phyloP scores from a whole-genome alignment of 2,113 vertebrate species.

The Macaca mulatta region DNA sequence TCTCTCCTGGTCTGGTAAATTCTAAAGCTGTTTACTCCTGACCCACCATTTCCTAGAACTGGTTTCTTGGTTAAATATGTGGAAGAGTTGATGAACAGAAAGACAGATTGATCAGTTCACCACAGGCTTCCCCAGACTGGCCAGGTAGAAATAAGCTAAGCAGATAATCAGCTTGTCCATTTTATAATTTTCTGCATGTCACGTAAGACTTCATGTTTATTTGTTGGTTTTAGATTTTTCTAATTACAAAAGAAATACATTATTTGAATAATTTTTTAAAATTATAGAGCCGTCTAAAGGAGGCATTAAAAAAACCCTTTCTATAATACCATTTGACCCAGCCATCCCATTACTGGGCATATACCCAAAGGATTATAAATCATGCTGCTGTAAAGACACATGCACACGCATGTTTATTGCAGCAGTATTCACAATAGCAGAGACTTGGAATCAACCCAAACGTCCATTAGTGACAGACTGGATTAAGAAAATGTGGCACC shows the following conservation, averaged over 20 bases:
- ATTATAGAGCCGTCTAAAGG: background rate
- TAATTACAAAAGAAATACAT: background rate
- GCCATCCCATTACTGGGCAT: too few relatives aligned
- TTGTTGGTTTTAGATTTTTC: background rate
- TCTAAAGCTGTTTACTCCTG: background rate
- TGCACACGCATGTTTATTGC: too few relatives aligned
- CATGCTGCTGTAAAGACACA: too few relatives aligned
- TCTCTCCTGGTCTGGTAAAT: background rate
- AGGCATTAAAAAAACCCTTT: background rate
- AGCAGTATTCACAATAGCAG: too few relatives aligned
- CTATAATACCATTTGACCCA: too few relatives aligned
- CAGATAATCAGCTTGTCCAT: background rate
- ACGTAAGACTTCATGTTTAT: background rate
- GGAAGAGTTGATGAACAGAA: background rate
- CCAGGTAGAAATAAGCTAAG: background rate
- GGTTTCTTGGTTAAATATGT: background rate
- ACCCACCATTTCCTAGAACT: background rate
- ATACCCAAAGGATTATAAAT: too few relatives aligned
- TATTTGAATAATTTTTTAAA: background rate
- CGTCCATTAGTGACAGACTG: too few relatives aligned
- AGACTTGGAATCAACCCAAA: too few relatives aligned
- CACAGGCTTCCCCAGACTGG: background rate
- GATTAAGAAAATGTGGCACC: too few relatives aligned
- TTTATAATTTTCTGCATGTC: background rate
- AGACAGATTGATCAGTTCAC: background rate